Conservation (phyloP, 1,140 invertebrate genomes). For the Trachymyrmex cornetzi region DNA sequence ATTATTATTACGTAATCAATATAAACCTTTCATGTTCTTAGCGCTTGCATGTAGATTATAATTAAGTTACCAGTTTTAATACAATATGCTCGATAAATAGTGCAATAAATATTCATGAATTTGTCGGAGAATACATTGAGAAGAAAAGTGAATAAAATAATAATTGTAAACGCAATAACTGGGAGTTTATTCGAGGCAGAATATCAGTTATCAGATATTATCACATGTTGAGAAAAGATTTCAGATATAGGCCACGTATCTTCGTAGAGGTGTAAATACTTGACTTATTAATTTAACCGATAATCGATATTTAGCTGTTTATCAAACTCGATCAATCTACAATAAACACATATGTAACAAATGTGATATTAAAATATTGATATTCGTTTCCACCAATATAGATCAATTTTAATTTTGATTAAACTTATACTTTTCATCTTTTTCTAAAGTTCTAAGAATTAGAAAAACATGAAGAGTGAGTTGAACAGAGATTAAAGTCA, state of each 20-base stretch:
- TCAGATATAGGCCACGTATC: conserved; percentile 46
- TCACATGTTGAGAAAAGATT: conserved; percentile 30
- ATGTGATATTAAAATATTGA: background rate
- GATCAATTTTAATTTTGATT: no score
- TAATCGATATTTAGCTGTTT: conserved; percentile 30
- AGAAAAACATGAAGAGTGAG: no score
- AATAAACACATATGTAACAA: conserved; percentile 10
- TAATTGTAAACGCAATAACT: background rate
- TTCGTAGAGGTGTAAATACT: conserved; percentile 30
- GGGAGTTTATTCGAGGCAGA: background rate
- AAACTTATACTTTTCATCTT: no score
- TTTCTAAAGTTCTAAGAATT: no score
- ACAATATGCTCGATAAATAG: background rate
- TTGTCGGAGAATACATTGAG: background rate
- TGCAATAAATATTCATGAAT: conserved; percentile 23
- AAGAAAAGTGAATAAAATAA: conserved; percentile 10
- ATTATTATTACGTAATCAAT: background rate
- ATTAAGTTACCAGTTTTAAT: background rate
- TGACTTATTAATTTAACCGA: conserved; percentile 54
- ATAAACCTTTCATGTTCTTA: background rate
- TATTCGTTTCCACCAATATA: no score
- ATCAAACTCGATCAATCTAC: background rate
- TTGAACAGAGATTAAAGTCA: no score
- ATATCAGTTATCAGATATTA: conserved; percentile 54
- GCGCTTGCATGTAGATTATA: background rate